A percentile compares a stretch with the other conserved stretches of the same genome.
These are phyloP conservation scores for Hippocampus guttulatus DNA, from an alignment of 2,113 vertebrate species.

Conservation along the genomic window DNA sequence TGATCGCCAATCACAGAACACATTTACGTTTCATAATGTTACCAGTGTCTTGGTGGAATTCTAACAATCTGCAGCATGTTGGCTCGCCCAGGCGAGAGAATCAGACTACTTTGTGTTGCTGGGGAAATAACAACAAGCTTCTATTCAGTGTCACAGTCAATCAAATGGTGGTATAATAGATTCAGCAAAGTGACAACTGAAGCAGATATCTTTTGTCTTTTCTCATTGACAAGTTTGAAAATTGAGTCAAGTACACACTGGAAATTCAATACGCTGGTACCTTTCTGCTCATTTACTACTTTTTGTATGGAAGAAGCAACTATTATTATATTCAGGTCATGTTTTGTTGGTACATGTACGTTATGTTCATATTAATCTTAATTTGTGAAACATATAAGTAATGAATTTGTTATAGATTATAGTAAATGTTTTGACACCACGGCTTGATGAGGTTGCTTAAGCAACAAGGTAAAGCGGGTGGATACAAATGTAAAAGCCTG, in stretches of 20 bases:
- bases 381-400: neutral
- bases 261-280: neutral
- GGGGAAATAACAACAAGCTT: conserved; percentile 13
- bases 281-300: no score
- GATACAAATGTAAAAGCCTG: neutral
- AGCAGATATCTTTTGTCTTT: neutral
- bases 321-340: neutral
- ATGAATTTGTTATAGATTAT: neutral
- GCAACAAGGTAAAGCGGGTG: neutral
- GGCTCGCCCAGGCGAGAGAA: conserved; percentile 12
- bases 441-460: neutral
- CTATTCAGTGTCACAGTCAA: conserved; percentile 8
- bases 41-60: conserved; percentile 22
- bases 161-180: neutral
- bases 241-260: neutral
- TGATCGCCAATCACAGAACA: neutral
- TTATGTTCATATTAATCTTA: neutral
- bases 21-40: neutral
- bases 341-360: neutral
- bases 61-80: conserved; percentile 27
- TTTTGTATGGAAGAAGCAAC: no score
- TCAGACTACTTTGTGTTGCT: conserved; percentile 39
- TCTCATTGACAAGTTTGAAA: neutral
- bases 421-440: neutral
- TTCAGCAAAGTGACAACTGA: neutral